Evolutionary conservation across 2,113 vertebrate species (phyloP).

Genomic region (Formicarius rufipectus): DNA sequence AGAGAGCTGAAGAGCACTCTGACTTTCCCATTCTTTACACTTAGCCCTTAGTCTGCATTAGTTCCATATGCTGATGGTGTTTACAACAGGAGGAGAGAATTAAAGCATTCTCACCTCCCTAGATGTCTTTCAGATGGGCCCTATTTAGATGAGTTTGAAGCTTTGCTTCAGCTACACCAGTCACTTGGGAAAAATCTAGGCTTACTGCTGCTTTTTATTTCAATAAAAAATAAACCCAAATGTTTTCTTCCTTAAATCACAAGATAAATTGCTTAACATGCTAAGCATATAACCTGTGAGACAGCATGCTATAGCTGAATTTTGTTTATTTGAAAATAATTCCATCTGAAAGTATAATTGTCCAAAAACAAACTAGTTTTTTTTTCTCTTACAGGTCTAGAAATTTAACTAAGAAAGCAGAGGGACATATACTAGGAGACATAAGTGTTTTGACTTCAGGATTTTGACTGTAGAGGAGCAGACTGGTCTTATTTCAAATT

Average conservation of each 20-base stretch:
- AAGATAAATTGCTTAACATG: background rate
- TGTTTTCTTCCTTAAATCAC: background rate
- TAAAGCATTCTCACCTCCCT: background rate
- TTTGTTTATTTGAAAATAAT: background rate
- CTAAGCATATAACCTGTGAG: background rate
- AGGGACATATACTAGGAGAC: constrained; percentile 15
- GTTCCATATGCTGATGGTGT: background rate
- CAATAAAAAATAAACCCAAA: background rate
- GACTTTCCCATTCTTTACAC: background rate
- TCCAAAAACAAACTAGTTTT: background rate
- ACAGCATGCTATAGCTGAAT: background rate
- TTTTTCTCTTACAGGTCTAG: constrained; percentile 5
- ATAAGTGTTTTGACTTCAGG: constrained; percentile 35
- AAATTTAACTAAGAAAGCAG: constrained; percentile 54
- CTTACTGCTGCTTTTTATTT: background rate
- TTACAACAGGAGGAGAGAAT: background rate
- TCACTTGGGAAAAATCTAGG: background rate
- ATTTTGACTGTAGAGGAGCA: constrained; percentile 48
- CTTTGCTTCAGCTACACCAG: background rate
- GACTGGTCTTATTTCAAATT: constrained; percentile 46
- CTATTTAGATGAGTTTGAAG: background rate
- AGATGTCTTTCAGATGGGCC: background rate
- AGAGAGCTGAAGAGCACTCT: background rate
- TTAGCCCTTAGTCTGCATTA: background rate
- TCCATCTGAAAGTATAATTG: background rate